Base-by-base conservation (phyloP, 2,888 invertebrate genomes). In the Diplazon laetatorius region DNA sequence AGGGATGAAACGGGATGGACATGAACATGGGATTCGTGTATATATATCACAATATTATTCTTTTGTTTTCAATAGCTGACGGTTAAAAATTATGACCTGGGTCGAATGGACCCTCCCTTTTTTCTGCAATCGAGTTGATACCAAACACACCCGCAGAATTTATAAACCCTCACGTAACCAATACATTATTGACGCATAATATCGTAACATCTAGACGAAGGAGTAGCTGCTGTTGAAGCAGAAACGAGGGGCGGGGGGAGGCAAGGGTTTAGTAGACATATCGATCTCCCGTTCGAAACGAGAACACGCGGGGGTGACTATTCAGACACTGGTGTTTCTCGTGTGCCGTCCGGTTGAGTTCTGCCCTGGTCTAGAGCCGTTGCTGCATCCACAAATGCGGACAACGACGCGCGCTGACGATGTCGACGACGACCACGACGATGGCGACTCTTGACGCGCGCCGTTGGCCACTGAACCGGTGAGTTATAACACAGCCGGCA, bases 401-500 rank as follows among this genome's bases (percentile, higher is more conserved):
- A 16, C 59, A 9, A 65, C 20, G 25, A 68, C 66, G 55, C 14
- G 52, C 66, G 44, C 20, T 10, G 66, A 8, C 63, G n/a, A 48
- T n/a, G 22, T 44, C 68, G 25, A 55, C 30, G 69, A 69, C 59
- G 16, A 25, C 55, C 35, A 71, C 52, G 63, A 55, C 55, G 39
- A 35, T 63, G 71, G 63, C 63, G 72, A 73, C 35, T 76, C 65
- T 50, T 65, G 65, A 70, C 59, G 50, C 30, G 52, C 37, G 37
- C 39, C 20, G 62, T 65, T 65, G 48, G 48, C 70, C 55, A 62
- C 30, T 59, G 59, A 57, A 44, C 39, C 35, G 42, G 44, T 65
- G 63, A 76, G 70, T 70, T 70, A 59, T 70, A 70, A 70, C 65
- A 16, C 65, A 76, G 60, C 60, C 74, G 74, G 73, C 42, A 18